These are phyloP conservation scores for Vultur gryphus DNA, from an alignment of 2,797 vertebrate genomes.

Conservation along the genomic window DNA sequence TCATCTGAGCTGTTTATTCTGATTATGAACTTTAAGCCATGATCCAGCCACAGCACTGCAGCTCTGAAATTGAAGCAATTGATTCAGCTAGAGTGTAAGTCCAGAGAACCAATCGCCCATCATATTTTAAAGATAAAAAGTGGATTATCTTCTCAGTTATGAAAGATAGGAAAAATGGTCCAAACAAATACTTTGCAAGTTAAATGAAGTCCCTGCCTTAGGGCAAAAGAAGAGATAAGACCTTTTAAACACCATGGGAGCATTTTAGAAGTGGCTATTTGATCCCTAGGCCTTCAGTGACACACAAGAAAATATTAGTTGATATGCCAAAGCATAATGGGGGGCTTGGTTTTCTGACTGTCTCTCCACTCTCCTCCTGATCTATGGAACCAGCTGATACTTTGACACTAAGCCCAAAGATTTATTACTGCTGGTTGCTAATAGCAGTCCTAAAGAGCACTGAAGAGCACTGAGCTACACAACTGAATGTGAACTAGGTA, in stretches of 20 bases:
- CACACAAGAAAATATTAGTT: neutral
- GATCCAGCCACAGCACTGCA: neutral
- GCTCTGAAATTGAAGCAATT: slow-evolving; percentile 6
- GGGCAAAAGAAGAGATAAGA: neutral
- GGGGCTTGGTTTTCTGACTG: neutral
- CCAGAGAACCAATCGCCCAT: neutral
- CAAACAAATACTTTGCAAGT: neutral
- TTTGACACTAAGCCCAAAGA: neutral
- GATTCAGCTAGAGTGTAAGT: neutral
- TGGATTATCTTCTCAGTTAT: neutral
- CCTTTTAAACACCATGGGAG: neutral
- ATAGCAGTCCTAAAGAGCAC: neutral
- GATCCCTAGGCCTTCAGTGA: slow-evolving; percentile 10
- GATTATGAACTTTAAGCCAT: slow-evolving; percentile 48
- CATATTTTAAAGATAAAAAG: neutral
- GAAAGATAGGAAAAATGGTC: neutral
- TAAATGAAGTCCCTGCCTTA: neutral
- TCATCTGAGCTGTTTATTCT: slow-evolving; percentile 50
- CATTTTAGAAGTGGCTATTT: slow-evolving; percentile 10
- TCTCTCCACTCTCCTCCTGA: neutral
- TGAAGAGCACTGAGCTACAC: neutral
- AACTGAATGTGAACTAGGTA: neutral
- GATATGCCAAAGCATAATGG: slow-evolving; percentile 29
- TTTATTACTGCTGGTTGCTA: slow-evolving; percentile 9
- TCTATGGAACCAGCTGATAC: neutral